A percentile compares a stretch with the other conserved stretches of the same genome.
phyloP scores from a whole-genome alignment of 2,797 vertebrate genomes.

The Lophotriccus pileatus region DNA sequence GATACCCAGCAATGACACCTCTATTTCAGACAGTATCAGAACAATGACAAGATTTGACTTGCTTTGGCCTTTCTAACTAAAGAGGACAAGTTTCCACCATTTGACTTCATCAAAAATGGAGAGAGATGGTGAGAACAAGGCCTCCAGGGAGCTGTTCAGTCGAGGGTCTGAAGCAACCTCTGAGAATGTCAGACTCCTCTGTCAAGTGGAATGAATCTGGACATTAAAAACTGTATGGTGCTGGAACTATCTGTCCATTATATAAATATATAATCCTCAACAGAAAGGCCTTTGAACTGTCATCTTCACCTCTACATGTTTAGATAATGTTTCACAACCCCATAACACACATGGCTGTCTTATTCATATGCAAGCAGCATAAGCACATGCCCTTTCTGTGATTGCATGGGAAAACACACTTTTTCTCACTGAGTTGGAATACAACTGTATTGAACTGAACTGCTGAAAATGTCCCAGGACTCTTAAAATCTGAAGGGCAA shows the following conservation, averaged over 20 bases:
- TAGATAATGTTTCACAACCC: not conserved
- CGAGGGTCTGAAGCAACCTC: not conserved
- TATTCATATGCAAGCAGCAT: not conserved
- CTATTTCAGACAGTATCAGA: not conserved
- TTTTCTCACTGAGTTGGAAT: not conserved
- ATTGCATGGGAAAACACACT: not conserved
- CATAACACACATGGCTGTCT: not conserved
- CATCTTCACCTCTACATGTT: not conserved
- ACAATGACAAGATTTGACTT: not conserved
- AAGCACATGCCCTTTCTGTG: not conserved
- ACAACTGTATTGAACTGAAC: not conserved
- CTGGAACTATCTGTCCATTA: not conserved
- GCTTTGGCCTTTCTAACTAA: not conserved
- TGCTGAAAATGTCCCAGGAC: not conserved
- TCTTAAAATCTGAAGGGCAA: not conserved
- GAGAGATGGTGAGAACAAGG: not conserved
- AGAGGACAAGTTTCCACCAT: not conserved
- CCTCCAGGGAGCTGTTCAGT: not conserved
- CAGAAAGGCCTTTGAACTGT: not conserved
- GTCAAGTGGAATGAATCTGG: not conserved
- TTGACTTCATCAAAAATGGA: not conserved
- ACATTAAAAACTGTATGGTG: not conserved
- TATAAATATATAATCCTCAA: not conserved
- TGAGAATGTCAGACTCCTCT: not conserved
- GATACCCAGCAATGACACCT: fast-evolving